phyloP scores from a whole-genome alignment of 2,797 vertebrate genomes.

The Cyprinodon diabolis region DNA sequence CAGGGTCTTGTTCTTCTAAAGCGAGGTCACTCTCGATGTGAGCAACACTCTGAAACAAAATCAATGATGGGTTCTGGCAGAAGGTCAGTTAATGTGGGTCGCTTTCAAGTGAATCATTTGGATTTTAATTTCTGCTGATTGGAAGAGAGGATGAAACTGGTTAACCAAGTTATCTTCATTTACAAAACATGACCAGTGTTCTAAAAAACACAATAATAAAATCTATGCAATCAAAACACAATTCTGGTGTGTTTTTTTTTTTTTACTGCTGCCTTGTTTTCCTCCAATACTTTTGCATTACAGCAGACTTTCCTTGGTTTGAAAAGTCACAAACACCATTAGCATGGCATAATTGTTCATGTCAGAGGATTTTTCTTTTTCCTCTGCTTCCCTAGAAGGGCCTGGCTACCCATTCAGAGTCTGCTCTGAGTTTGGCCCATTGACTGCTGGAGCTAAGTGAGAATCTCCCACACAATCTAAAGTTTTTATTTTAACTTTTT shows the following conservation, averaged over 20 bases:
- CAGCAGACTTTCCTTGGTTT: neutral
- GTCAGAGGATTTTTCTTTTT: neutral
- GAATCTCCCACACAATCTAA: neutral
- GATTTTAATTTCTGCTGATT: slow-evolving; percentile 5
- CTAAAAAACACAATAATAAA: too few relatives aligned
- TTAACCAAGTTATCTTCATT: neutral
- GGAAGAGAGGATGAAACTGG: neutral
- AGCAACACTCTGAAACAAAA: slow-evolving; percentile 19
- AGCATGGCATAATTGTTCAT: neutral
- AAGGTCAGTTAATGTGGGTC: slow-evolving; percentile 10
- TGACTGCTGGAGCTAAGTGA: neutral
- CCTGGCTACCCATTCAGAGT: neutral
- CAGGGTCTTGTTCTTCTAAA: slow-evolving; percentile 24
- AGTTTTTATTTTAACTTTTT: neutral
- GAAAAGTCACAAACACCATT: neutral
- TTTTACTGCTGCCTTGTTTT: too few relatives aligned
- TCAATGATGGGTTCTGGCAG: slow-evolving; percentile 22
- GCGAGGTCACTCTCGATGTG: slow-evolving; percentile 22
- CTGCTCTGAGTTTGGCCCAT: neutral
- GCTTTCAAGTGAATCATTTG: slow-evolving; percentile 13
- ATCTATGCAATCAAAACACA: neutral
- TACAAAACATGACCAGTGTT: neutral
- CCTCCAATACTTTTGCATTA: neutral
- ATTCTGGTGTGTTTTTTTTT: neutral
- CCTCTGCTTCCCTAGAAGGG: neutral